Conservation (phyloP, 2,888 invertebrate genomes). For the Drosophila quasianomalipes region DNA sequence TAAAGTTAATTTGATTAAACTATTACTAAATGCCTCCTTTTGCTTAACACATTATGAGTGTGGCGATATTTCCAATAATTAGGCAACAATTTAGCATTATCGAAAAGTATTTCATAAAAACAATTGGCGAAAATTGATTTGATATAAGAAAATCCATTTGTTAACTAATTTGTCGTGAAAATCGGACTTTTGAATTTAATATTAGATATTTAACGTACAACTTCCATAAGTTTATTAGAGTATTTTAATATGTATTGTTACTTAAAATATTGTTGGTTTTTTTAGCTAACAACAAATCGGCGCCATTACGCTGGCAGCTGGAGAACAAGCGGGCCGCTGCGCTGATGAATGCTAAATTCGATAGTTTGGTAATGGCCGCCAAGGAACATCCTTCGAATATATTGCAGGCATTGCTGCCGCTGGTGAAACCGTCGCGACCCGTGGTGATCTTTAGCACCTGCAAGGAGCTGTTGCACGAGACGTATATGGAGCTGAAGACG, state of each 20-base stretch:
- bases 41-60: background rate
- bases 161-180: background rate
- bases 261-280: background rate
- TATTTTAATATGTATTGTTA: background rate
- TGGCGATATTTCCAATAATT: no score
- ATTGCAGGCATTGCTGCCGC: conserved; percentile 90
- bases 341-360: conserved; percentile 88
- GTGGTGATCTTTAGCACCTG: conserved; percentile 93
- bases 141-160: background rate
- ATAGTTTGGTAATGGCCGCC: conserved; percentile 91
- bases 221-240: background rate
- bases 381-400: conserved; percentile 95
- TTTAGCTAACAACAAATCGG: conserved; percentile 43
- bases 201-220: background rate
- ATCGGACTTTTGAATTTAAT: background rate
- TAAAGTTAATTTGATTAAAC: no score
- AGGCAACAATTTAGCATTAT: no score
- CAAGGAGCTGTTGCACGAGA: conserved; percentile 93
- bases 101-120: no score
- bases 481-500: conserved; percentile 92
- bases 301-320: conserved; percentile 88
- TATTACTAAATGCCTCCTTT: background rate
- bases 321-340: conserved; percentile 89
- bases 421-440: conserved; percentile 92
- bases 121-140: background rate